Evolutionary conservation across 2,113 vertebrate species (phyloP).

Genomic region (Cryptomyrus ogoouensis): DNA sequence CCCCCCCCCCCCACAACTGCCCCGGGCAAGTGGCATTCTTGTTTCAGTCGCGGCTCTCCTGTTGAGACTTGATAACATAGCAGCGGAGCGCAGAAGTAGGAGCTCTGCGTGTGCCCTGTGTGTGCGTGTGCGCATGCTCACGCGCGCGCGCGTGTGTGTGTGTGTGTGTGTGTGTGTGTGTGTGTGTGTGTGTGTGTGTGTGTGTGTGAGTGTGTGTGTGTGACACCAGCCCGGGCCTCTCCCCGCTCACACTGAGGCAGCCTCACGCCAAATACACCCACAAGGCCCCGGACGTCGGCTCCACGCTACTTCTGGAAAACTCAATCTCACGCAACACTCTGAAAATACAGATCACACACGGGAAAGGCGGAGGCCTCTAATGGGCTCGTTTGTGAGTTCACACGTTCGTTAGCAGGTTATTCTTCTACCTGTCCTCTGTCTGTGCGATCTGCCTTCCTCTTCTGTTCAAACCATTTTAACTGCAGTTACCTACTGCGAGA

Average conservation of each 20-base stretch:
- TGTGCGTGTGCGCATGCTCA: background rate
- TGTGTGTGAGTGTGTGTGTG: background rate
- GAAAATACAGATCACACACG: background rate
- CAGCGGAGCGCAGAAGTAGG: background rate
- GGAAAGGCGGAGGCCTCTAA: background rate
- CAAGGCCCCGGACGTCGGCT: background rate
- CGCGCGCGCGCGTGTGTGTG: conserved; percentile 12
- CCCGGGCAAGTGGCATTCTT: conserved; percentile 5
- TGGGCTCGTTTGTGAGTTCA: background rate
- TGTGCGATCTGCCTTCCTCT: background rate
- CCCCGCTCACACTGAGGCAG: background rate
- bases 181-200: background rate
- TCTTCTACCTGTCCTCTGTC: background rate
- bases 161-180: conserved; percentile 16
- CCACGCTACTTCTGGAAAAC: background rate
- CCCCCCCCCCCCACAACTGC: background rate
- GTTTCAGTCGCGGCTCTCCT: conserved; percentile 16
- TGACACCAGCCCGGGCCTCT: background rate
- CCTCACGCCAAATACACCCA: background rate
- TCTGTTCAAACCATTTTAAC: background rate
- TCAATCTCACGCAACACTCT: background rate
- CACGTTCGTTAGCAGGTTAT: background rate
- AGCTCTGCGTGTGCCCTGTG: background rate
- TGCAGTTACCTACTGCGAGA: background rate
- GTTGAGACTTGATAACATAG: conserved; percentile 23